Percentiles rank a stretch among this genome's conserved stretches.
Conservation (phyloP, 2,797 vertebrate genomes). For the Gallinago nigripennis region DNA sequence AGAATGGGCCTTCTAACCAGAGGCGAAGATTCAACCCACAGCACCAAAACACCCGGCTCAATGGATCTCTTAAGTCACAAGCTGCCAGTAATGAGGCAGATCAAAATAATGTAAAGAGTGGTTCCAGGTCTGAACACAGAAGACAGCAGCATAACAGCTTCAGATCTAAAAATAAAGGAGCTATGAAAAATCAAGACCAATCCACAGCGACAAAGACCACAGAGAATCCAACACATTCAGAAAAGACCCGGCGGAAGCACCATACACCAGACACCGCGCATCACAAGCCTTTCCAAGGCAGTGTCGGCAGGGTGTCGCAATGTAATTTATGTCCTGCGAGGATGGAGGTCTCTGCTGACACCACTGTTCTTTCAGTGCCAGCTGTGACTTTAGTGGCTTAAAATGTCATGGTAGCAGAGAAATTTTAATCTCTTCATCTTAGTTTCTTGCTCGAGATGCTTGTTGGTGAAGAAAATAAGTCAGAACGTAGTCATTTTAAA, state of each 20-base stretch:
- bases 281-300: constrained; percentile 71
- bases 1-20: constrained; percentile 76
- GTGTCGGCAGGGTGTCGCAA: constrained; percentile 53
- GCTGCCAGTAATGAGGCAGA: constrained; percentile 62
- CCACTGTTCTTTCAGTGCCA: constrained; percentile 76
- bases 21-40: constrained; percentile 78
- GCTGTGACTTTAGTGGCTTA: constrained; percentile 81
- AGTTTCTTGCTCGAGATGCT: constrained; percentile 72
- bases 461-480: constrained; percentile 68
- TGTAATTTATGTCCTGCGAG: constrained; percentile 77
- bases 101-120: constrained; percentile 33
- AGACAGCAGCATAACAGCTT: constrained; percentile 75
- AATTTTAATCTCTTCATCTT: constrained; percentile 36
- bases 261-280: constrained; percentile 23
- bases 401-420: constrained; percentile 34
- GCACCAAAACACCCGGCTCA: constrained; percentile 70
- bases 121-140: constrained; percentile 73
- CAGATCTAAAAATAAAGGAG: constrained; percentile 77
- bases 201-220: constrained; percentile 49
- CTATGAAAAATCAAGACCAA: constrained; percentile 69
- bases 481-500: constrained; percentile 65
- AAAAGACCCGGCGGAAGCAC: constrained; percentile 73
- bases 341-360: constrained; percentile 74
- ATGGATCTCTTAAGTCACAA: constrained; percentile 67
- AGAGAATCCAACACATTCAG: constrained; percentile 25